phyloP scores from a whole-genome alignment of 1,140 invertebrate genomes.

The Drosophila triauraria region DNA sequence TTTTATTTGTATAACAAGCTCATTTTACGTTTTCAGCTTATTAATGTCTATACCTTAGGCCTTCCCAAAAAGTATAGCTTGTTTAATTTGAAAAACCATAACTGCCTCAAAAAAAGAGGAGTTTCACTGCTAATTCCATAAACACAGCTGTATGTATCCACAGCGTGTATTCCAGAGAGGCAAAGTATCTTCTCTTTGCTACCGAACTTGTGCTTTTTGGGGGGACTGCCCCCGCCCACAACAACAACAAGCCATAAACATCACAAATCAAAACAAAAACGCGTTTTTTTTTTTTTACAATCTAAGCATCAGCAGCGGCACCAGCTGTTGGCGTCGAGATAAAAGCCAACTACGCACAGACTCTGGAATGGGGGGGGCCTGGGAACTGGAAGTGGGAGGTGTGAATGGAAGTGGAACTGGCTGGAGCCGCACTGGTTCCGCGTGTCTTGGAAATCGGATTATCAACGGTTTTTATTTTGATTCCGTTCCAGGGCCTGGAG shows the following conservation, averaged over 20 bases:
- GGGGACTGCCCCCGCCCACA: constrained; percentile 1
- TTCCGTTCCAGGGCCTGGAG: constrained; percentile 24
- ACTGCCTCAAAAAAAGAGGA: too few species aligned
- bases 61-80: too few species aligned
- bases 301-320: constrained; percentile 2
- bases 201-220: constrained; percentile 5
- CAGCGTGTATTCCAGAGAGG: not conserved
- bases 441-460: constrained; percentile 22
- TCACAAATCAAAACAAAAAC: constrained; percentile 21
- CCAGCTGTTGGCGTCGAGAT: constrained; percentile 34
- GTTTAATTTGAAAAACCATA: too few species aligned
- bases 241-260: constrained; percentile 13
- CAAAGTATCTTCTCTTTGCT: not conserved
- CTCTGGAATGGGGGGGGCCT: constrained; percentile 2
- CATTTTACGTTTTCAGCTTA: too few species aligned
- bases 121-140: too few species aligned
- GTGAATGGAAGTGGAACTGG: constrained; percentile 11
- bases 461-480: constrained; percentile 20
- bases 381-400: constrained; percentile 2
- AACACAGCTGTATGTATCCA: not conserved
- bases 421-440: constrained; percentile 28
- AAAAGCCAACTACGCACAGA: constrained; percentile 24
- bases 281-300: constrained; percentile 17
- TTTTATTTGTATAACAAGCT: too few species aligned
- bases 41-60: too few species aligned